Percentiles rank a stretch among this genome's conserved stretches.
Conservation (phyloP, 2,113 vertebrate species). For the Ailurus styani region DNA sequence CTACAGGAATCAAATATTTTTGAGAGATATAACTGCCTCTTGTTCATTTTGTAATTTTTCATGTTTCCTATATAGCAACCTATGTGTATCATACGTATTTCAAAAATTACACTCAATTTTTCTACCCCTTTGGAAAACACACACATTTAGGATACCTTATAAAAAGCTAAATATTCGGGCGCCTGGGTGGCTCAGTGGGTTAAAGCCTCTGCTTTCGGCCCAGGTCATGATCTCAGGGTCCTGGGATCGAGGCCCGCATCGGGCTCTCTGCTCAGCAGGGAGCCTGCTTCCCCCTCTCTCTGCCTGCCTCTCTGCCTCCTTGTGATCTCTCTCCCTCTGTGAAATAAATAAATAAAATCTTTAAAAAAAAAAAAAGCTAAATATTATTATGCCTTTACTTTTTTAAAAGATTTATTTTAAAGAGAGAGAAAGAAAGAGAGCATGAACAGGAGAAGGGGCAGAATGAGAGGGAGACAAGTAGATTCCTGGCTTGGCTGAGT, state of each 20-base stretch:
- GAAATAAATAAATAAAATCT: too few relatives aligned
- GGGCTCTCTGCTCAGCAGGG: too few relatives aligned
- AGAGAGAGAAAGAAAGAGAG: background rate
- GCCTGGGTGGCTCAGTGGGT: too few relatives aligned
- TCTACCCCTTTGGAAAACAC: background rate
- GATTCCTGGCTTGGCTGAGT: background rate
- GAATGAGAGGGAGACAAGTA: background rate
- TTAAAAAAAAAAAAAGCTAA: background rate
- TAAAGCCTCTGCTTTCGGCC: too few relatives aligned
- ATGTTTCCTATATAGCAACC: background rate
- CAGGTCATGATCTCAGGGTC: too few relatives aligned
- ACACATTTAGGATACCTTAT: background rate
- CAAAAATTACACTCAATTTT: background rate
- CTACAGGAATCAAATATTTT: background rate
- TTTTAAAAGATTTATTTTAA: background rate
- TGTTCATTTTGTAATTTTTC: background rate
- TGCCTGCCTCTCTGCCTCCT: too few relatives aligned
- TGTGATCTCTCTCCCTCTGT: too few relatives aligned
- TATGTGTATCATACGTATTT: background rate
- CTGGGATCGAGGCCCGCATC: too few relatives aligned
- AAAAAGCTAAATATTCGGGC: background rate
- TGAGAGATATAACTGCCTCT: background rate
- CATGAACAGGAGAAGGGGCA: background rate
- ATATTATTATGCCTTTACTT: background rate
- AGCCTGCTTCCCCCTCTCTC: too few relatives aligned